phyloP scores from a whole-genome alignment of 2,888 invertebrate species.

The Bombyx huttoni region DNA sequence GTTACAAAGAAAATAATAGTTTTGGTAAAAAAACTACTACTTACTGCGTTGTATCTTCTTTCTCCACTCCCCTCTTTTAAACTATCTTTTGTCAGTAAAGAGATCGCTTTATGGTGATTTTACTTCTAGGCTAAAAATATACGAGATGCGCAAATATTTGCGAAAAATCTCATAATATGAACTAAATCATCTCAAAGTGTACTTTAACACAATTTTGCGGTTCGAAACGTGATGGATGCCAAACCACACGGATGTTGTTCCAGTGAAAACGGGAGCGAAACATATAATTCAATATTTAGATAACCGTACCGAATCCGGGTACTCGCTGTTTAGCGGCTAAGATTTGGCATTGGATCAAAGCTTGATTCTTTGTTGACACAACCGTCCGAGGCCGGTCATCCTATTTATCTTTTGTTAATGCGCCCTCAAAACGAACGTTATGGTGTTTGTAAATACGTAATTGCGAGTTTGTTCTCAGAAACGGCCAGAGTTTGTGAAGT shows the following conservation, averaged over 20 bases:
- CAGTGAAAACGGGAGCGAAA: background rate
- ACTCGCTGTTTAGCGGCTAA: background rate
- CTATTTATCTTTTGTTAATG: conserved; percentile 5
- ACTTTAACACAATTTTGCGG: background rate
- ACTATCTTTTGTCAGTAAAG: no score
- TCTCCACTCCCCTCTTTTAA: no score
- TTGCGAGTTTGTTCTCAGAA: conserved; percentile 1
- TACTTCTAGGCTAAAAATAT: no score
- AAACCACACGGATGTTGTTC: background rate
- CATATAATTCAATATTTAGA: background rate
- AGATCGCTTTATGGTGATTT: no score
- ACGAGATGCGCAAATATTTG: no score
- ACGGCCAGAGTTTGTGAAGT: background rate
- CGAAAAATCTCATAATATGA: no score
- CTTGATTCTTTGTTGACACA: conserved; percentile 26
- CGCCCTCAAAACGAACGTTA: background rate
- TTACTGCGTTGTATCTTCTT: no score
- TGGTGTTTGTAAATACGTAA: background rate
- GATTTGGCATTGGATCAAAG: conserved; percentile 31
- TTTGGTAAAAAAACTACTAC: no score
- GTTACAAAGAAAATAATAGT: no score
- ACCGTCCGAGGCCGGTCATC: conserved; percentile 4
- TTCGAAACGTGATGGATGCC: background rate
- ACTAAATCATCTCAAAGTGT: background rate
- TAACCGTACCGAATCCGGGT: background rate